Base-by-base conservation (phyloP, 1,140 invertebrate species). In the Scaptodrosophila lebanonensis region DNA sequence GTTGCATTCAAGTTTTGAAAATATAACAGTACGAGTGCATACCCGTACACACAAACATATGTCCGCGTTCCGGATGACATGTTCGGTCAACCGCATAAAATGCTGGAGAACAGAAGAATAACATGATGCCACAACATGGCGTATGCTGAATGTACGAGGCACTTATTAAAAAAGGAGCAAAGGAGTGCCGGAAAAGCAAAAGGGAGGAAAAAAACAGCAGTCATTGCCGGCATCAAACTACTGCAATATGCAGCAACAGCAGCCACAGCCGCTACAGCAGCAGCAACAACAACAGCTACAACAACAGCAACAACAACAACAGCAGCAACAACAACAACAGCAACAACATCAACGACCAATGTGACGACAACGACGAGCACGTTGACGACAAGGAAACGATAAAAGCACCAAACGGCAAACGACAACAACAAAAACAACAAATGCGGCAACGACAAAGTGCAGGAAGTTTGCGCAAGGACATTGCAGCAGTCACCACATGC, bases 391-490 rank as follows among this genome's bases (percentile, higher is more conserved):
- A 68, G 64, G 64, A 68, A 68, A 60, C 53, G 65, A 73, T 65
- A 53, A 75, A 66, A 49, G 66, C 53, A 45, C 38, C 70, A 69
- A 53, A 27, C 48, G 51, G 50, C 57, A 64, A 71, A 48, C 44
- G 53, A 57, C 42, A 77, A 56, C 39, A 51, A 59, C 39, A 59
- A 52, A 30, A 32, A 32, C 17, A 25, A 47, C 9, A 12, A 16
- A 38, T 16, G 22, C 48, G 57, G 49, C 60, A 43, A 71, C 71
- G 72, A 79, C 73, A 79, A 77, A 79, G 67, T 77, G 69, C 64
- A 73, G 73, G 66, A 83, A 82, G 75, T 82, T 82, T 82, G 75
- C 76, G 68, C 72, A 77, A 77, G 73, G 72, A 77, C 72, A 82
- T 82, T 82, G 75, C 76, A 70, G 75, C 76, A 70, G 17, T 68